Base-by-base conservation (phyloP, 2,113 vertebrate genomes). In the Pelmatolapia mariae region DNA sequence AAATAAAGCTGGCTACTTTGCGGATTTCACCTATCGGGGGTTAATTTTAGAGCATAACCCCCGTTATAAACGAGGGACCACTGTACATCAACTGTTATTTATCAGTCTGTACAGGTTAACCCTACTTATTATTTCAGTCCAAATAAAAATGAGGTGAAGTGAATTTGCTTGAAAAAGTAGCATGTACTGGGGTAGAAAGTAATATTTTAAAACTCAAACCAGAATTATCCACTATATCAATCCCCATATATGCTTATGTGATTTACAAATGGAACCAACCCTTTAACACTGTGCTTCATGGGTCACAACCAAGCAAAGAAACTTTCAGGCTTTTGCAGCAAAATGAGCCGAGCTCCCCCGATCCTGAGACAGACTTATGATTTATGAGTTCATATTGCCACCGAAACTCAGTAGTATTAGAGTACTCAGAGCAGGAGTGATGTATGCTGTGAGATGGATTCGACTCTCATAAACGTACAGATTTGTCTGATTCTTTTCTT, bases 381-480 rank as follows among this genome's bases (percentile, higher is more conserved):
- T 93, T 94, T 92, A 93, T 88, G 84, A 92, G 89, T 89, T 91
- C 89, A 91, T 89, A 90, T 87, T 54, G 73, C 10, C 57, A 88
- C 38, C 68, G 40, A 29, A 94, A 84, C 40, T 19, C 16, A 29
- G 36, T 6, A 56, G 71, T 83, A 84, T 93, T 85, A 90, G 56
- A 78, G 80, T 29, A 50, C 80, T 89, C 86, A 73, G 84, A 79
- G 79, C 31, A 47, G 81, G 50, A 80, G 63, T 84, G 91, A 87
- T 93, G 82, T 85, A 88, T 84, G 83, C 89, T 82, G 19, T 52
- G 56, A 89, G 86, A 86, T 54, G 81, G 91, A 95, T 92, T 88
- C 81, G 80, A 47, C 66, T 93, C 92, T 94, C 92, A 94, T 94
- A 95, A 90, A 94, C 82, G 89, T 83, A 91, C 86, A 92, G 91